Percentiles rank a stretch among this genome's conserved stretches.
Conservation (phyloP, 2,113 vertebrate genomes). For the Lichenostomus cassidix region DNA sequence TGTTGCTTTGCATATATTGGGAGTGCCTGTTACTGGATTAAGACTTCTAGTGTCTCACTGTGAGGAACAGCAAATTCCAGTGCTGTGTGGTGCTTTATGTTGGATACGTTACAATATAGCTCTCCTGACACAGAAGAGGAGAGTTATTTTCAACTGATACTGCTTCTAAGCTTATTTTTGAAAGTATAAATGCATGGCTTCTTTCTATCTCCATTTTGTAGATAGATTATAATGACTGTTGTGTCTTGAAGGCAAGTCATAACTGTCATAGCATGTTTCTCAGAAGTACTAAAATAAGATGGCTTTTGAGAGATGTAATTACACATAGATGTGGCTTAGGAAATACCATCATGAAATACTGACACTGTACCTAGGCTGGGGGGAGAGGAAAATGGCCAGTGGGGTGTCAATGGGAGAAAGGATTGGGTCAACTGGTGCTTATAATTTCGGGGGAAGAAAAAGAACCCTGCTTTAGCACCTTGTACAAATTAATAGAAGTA, state of each 20-base stretch:
- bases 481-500: not conserved
- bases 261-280: not conserved
- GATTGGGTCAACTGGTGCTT: not conserved
- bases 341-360: not conserved
- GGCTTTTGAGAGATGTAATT: not conserved
- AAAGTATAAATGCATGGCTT: not conserved
- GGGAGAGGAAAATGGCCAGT: not conserved
- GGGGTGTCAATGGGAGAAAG: not conserved
- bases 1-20: not conserved
- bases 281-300: not conserved
- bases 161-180: not conserved
- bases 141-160: not conserved
- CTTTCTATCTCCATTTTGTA: not conserved
- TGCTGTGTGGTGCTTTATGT: not conserved
- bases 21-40: not conserved
- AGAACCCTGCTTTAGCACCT: not conserved
- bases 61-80: not conserved
- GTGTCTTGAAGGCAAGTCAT: not conserved
- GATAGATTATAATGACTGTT: not conserved
- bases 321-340: not conserved
- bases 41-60: not conserved
- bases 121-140: not conserved
- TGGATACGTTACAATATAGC: not conserved
- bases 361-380: not conserved
- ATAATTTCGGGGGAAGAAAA: not conserved